A percentile compares a stretch with the other conserved stretches of the same genome.
Evolutionary conservation across 2,113 vertebrate species (phyloP).

Genomic region (Phalacrocorax pelagicus): DNA sequence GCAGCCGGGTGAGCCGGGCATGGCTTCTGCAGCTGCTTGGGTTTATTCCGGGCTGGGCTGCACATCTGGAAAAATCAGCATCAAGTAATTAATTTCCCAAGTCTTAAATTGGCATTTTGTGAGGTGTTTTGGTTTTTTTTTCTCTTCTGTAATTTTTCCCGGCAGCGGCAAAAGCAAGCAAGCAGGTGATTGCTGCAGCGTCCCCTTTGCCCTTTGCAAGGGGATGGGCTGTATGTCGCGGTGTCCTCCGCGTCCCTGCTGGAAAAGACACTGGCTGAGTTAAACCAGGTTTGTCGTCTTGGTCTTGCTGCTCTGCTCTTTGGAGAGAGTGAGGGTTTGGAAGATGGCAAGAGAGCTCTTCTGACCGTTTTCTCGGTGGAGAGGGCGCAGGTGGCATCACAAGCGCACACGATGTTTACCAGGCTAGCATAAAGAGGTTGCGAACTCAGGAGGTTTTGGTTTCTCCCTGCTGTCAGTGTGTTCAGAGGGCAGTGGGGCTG

Average conservation of each 20-base stretch:
- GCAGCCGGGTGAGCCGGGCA: background rate
- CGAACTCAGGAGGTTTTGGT: background rate
- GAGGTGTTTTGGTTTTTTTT: background rate
- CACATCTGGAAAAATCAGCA: background rate
- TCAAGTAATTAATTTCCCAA: background rate
- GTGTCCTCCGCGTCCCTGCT: background rate
- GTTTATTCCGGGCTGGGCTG: background rate
- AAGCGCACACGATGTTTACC: accelerated
- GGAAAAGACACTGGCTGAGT: background rate
- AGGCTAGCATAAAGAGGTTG: too few relatives aligned
- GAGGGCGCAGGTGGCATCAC: background rate
- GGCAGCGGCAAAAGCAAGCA: background rate
- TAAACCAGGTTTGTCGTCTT: background rate
- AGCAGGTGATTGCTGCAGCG: background rate
- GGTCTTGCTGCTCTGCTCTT: background rate
- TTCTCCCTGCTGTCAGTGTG: background rate
- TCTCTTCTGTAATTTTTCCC: background rate
- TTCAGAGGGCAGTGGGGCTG: background rate
- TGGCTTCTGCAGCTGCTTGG: background rate
- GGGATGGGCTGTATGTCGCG: background rate
- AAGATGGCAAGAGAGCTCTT: background rate
- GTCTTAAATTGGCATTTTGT: background rate
- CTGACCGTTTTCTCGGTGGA: background rate
- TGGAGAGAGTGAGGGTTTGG: background rate
- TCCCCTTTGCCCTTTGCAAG: background rate